These are phyloP conservation scores for Cheilosia vulpina DNA, from an alignment of 2,888 invertebrate species.

Conservation along the genomic window DNA sequence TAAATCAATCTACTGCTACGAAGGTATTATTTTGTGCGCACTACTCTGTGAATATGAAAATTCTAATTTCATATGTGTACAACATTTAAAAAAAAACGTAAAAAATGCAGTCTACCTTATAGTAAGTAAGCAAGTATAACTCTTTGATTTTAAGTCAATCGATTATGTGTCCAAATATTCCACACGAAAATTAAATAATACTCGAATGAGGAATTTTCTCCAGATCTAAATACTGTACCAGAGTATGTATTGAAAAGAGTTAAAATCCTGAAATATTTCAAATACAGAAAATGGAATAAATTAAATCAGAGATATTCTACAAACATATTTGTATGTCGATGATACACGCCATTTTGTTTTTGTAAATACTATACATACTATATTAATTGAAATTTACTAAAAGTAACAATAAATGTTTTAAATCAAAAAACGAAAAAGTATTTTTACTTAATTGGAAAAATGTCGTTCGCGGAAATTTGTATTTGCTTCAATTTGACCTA, in stretches of 20 bases:
- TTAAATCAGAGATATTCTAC: too few species aligned
- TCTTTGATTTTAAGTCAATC: background rate
- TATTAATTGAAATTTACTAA: too few species aligned
- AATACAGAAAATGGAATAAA: background rate
- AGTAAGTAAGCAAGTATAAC: background rate
- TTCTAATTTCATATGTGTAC: background rate
- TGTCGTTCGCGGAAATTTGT: too few species aligned
- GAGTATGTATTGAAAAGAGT: too few species aligned
- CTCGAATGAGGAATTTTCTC: background rate
- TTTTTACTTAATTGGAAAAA: too few species aligned
- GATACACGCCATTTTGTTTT: too few species aligned
- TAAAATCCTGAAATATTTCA: slow-evolving; percentile 41
- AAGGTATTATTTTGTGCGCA: slow-evolving; percentile 33
- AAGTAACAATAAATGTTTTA: too few species aligned
- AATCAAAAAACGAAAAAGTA: too few species aligned
- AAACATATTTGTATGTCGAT: too few species aligned
- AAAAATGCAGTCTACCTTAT: slow-evolving; percentile 22
- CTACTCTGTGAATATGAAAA: slow-evolving; percentile 8
- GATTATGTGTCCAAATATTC: slow-evolving; percentile 20
- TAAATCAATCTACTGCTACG: background rate
- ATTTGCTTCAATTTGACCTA: too few species aligned
- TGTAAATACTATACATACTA: too few species aligned
- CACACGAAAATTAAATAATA: slow-evolving; percentile 6
- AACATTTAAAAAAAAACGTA: background rate
- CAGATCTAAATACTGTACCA: slow-evolving; percentile 6